Percentiles rank a stretch among this genome's conserved stretches.
These are phyloP conservation scores for Aphaenogaster ashmeadi DNA, from an alignment of 1,140 invertebrate species.

Conservation along the genomic window DNA sequence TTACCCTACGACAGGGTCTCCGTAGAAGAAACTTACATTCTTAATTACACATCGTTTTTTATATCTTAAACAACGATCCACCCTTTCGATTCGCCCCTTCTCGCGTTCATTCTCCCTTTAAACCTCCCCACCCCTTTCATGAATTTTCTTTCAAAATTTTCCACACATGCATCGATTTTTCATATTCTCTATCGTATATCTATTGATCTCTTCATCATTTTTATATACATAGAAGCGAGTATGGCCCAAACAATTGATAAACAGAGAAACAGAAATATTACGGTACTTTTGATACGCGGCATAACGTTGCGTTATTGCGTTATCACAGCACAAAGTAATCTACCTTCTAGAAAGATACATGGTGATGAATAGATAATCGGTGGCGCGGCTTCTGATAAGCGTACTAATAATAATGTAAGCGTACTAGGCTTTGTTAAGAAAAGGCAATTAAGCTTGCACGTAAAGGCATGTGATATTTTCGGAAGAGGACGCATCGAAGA, in stretches of 20 bases:
- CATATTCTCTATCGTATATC: background rate
- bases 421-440: slow-evolving; percentile 57
- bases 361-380: slow-evolving; percentile 16
- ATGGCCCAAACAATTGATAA: slow-evolving; percentile 29
- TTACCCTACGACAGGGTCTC: slow-evolving; percentile 90
- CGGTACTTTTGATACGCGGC: background rate
- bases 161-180: background rate
- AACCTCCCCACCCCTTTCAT: background rate
- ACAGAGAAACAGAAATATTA: slow-evolving; percentile 23
- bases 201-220: background rate
- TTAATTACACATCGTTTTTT: slow-evolving; percentile 49
- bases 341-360: slow-evolving; percentile 40
- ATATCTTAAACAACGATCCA: slow-evolving; percentile 71
- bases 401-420: slow-evolving; percentile 44
- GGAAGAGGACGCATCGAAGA: background rate
- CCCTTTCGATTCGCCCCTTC: slow-evolving; percentile 49
- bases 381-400: slow-evolving; percentile 42
- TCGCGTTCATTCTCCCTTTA: background rate
- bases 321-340: slow-evolving; percentile 10
- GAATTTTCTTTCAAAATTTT: background rate
- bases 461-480: slow-evolving; percentile 61
- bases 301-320: background rate
- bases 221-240: slow-evolving; percentile 10
- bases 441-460: slow-evolving; percentile 66
- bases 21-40: slow-evolving; percentile 83